Conservation (phyloP, 2,113 vertebrate species). For the Irena cyanogastra region DNA sequence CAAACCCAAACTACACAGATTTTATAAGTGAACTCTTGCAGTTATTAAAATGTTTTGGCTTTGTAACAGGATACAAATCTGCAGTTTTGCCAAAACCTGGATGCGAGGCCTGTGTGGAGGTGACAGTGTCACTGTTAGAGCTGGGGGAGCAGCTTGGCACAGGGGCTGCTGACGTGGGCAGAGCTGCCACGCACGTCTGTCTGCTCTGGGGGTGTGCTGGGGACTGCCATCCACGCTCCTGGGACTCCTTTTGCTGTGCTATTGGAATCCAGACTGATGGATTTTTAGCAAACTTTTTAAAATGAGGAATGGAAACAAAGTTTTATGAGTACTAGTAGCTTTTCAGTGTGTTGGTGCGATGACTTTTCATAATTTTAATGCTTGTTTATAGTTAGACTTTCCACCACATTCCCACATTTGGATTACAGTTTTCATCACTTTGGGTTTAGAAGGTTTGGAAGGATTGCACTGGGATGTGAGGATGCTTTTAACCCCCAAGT, state of each 20-base stretch:
- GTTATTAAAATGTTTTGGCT: background rate
- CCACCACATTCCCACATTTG: background rate
- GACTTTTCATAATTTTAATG: background rate
- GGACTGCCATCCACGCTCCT: accelerated
- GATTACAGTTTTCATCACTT: background rate
- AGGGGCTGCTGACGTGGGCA: background rate
- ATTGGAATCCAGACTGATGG: background rate
- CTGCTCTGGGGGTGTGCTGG: accelerated
- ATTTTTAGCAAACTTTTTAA: background rate
- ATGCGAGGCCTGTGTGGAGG: background rate
- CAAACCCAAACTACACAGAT: background rate
- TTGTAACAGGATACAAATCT: background rate
- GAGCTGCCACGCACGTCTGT: background rate
- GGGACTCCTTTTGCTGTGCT: background rate
- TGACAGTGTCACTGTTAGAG: background rate
- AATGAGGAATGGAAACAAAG: background rate
- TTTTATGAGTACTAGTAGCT: background rate
- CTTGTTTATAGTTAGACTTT: background rate
- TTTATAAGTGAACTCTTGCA: background rate
- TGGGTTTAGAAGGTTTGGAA: background rate
- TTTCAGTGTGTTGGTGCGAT: accelerated
- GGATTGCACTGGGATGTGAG: background rate
- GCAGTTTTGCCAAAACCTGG: background rate
- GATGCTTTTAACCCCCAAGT: background rate
- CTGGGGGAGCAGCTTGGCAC: background rate